Evolutionary conservation across 2,113 vertebrate genomes (phyloP).

Genomic region (Vombatus ursinus): DNA sequence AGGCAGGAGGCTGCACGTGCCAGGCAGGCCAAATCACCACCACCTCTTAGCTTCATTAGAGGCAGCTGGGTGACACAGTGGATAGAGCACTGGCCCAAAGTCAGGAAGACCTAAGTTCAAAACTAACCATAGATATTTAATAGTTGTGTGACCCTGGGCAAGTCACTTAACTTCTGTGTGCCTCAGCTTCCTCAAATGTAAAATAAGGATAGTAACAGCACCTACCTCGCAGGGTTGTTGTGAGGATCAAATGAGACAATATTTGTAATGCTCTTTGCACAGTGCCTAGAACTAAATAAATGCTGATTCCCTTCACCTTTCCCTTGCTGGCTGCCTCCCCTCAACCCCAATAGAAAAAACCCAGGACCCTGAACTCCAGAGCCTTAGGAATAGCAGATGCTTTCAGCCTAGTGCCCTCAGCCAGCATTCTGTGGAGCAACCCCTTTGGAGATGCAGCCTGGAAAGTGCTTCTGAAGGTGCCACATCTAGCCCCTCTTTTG

Average conservation of each 20-base stretch:
- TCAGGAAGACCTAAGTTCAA: not conserved
- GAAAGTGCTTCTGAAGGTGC: not conserved
- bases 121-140: not conserved
- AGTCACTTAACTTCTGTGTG: not conserved
- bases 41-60: not conserved
- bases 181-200: not conserved
- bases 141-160: not conserved
- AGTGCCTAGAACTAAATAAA: not conserved
- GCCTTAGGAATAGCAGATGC: not conserved
- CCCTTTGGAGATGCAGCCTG: not conserved
- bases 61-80: too few species aligned
- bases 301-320: not conserved
- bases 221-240: not conserved
- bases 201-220: not conserved
- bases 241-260: not conserved
- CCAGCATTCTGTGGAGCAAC: not conserved
- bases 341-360: not conserved
- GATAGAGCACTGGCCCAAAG: not conserved
- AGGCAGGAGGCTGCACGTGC: not conserved
- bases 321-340: not conserved
- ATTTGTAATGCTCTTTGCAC: not conserved
- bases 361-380: not conserved
- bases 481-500: not conserved
- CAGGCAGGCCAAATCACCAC: not conserved
- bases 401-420: not conserved